phyloP scores from a whole-genome alignment of 64 coral and sea anemone species.

The Stichodactyla mertensii region DNA sequence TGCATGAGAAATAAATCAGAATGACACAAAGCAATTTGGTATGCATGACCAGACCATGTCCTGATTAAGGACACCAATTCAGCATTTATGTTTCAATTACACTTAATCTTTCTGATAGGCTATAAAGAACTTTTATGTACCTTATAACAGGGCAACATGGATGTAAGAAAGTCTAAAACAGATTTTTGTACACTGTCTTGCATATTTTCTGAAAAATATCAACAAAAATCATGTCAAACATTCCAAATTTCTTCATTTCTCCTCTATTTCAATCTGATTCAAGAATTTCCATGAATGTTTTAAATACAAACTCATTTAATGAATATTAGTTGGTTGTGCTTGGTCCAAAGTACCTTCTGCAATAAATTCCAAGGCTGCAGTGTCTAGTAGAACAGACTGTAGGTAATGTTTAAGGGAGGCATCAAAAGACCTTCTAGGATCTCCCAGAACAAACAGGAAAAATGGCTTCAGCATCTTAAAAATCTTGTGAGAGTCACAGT shows the following conservation, averaged over 20 bases:
- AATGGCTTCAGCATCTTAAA: conserved; percentile 48
- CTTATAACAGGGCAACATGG: not conserved
- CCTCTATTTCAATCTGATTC: too few relatives aligned
- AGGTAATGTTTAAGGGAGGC: conserved; percentile 21
- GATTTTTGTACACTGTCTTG: not conserved
- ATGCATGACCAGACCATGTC: too few relatives aligned
- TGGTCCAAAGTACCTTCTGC: conserved; percentile 12
- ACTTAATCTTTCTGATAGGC: too few relatives aligned
- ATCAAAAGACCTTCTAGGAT: conserved; percentile 33
- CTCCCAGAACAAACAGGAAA: conserved; percentile 50
- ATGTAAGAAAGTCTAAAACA: not conserved
- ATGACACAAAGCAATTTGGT: too few relatives aligned
- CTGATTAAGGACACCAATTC: too few relatives aligned
- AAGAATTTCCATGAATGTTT: too few relatives aligned
- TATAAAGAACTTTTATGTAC: not conserved
- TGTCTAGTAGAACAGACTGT: conserved; percentile 20
- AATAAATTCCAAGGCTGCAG: conserved; percentile 21
- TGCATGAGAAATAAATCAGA: too few relatives aligned
- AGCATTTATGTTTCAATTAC: too few relatives aligned
- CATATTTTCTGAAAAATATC: not conserved
- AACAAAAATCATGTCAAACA: not conserved
- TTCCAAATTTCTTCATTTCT: too few relatives aligned
- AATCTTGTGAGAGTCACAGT: not conserved
- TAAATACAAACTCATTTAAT: too few relatives aligned
- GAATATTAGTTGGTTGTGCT: too few relatives aligned